phyloP scores from a whole-genome alignment of 2,113 vertebrate genomes.

The Acanthochromis polyacanthus region DNA sequence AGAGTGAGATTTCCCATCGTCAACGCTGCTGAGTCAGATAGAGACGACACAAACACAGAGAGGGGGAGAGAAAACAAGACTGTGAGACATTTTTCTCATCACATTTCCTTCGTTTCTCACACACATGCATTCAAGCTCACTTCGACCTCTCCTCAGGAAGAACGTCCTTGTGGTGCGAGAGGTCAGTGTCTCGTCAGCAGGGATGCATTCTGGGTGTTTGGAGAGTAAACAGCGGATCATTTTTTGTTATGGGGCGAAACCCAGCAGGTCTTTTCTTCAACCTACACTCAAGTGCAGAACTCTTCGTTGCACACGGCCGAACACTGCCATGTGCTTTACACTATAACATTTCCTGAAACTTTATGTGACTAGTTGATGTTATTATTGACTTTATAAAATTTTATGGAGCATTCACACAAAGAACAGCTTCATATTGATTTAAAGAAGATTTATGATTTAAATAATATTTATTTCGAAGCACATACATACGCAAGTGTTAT shows the following conservation, averaged over 20 bases:
- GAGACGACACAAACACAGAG: conserved; percentile 23
- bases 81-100: conserved; percentile 38
- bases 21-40: conserved; percentile 40
- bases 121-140: conserved; percentile 23
- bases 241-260: conserved; percentile 63
- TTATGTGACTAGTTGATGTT: no score
- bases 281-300: conserved; percentile 13
- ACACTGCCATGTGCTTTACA: conserved; percentile 30
- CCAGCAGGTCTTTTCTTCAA: conserved; percentile 60
- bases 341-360: neutral
- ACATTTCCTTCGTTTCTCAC: conserved; percentile 25
- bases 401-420: no score
- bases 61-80: conserved; percentile 9
- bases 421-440: no score
- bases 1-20: conserved; percentile 79
- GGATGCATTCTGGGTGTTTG: conserved; percentile 77
- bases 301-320: neutral
- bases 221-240: conserved; percentile 74
- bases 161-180: conserved; percentile 65
- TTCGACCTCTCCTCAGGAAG: conserved; percentile 56
- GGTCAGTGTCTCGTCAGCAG: conserved; percentile 72
- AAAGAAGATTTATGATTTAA: no score
- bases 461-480: no score
- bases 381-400: no score
- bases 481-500: neutral